Evolutionary conservation across 2,113 vertebrate species (phyloP), one percentile per base, ranked within the genome.

Genomic region (Petromus typicus): DNA sequence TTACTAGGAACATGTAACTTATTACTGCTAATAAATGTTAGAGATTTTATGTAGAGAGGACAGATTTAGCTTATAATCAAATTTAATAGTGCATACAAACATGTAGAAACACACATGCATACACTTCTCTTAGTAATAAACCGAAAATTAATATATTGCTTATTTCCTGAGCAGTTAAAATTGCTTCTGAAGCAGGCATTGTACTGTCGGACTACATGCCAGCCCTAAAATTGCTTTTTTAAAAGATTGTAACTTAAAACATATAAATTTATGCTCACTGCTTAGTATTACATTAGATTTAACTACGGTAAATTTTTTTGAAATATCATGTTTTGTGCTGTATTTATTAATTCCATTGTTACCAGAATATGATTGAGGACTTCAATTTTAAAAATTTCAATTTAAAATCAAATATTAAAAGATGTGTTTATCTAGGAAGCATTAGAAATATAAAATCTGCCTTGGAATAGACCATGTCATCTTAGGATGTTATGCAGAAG

Each of bases 1-100:
- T 95, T 84, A 81, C 84, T 78, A 7, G 43, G 27, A 92, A 63
- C 7, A 40, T 91, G 43, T 57, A 59, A 91, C 92, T 90, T 85
- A 78, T 32, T 86, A 75, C 43, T 48, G 7, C 40, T 37, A 95
- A 92, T 90, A 64, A 80, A 85, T 83, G 7, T 51, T 90, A 85
- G 22, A 6, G 4, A 20, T 95, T 90, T 86, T 57, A 64, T 86
- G 18, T 30, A 75, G 25, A 16, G 37, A 17, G 34, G 94, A 86
- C 16, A 89, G 7, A 89, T 75, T 84, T 83, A 86, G 8, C 17
- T 89, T 22, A 25, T 89, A 86, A 92, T 40, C 5, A 57, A 86
- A 86, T 85, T 76, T 61, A 81, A 48, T 67, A 69, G 17, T 4
- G 75, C 2, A 81, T 2, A 63, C 23, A 37, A 32, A 85, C 30